Evolutionary conservation across 2,888 invertebrate genomes (phyloP), one percentile per base, ranked within the genome.

Genomic region (Piscicola geometra): DNA sequence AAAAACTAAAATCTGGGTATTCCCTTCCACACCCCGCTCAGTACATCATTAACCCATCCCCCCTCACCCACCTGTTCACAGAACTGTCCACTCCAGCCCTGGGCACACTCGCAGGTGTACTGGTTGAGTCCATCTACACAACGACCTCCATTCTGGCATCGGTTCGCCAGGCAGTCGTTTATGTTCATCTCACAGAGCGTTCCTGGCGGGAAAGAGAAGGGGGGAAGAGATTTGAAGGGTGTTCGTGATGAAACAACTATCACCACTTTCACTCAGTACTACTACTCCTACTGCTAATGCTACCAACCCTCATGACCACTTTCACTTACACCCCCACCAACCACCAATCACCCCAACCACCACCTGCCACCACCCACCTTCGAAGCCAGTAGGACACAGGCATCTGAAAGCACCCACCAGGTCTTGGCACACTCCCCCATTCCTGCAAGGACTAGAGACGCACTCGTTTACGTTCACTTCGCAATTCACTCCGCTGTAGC

Each of bases 361-460:
- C 50, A 15, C 50, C 9, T 47, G 9, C n/a, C 60, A 56, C 9
- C 12, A 56, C 5, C 18, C 25, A 35, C 79, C 79, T 15, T 75
- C 75, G 60, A 64, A 80, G 1, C 80, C 80, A 3, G 75, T 36
- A 35, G n/a, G 68, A 73, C 80, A 80, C 36, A n/a, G 41, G 72
- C 80, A 80, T 5, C 30, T 64, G 30, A 77, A 78, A 0, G 79
- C 80, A 28, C 80, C 94, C 15, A 94, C 92, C 86, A 94, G 93
- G 83, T 96, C 94, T 80, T 94, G 88, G 82, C 95, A 96, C 75
- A 94, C 94, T 77, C 94, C 80, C 18, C 76, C 77, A 36, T 79
- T 71, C 60, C 52, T 64, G 75, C 79, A 79, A 1, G 78, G 78
- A 28, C 52, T 30, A 33, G 70, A 75, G 25, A 33, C 21, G 64